phyloP scores from a whole-genome alignment of 37 sponge, comb jelly and placozoan species.

The Eunapius fragilis region DNA sequence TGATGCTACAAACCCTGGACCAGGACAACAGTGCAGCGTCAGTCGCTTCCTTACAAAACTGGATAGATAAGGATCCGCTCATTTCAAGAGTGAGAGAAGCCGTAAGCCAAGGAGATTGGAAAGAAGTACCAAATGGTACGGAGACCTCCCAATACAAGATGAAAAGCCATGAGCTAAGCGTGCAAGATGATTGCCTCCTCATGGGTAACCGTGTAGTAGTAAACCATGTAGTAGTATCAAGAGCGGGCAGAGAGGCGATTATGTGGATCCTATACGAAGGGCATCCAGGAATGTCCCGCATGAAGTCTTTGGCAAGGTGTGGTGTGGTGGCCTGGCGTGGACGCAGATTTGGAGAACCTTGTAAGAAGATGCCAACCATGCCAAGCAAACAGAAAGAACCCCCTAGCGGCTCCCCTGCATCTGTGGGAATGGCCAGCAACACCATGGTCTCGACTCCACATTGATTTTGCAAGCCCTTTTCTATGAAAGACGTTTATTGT shows the following conservation, averaged over 20 bases:
- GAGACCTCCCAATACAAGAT: not conserved
- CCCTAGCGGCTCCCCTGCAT: not conserved
- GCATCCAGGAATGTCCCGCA: not conserved
- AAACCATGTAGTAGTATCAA: no score
- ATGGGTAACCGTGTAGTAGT: slow-evolving; percentile 4
- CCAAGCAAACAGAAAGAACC: not conserved
- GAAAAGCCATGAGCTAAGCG: not conserved
- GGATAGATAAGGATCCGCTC: no score
- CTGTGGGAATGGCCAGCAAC: not conserved
- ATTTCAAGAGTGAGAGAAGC: no score
- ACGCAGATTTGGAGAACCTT: not conserved
- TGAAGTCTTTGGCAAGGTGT: not conserved
- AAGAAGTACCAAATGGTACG: no score
- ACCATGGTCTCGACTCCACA: slow-evolving; percentile 1
- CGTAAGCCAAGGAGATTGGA: not conserved
- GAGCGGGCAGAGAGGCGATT: not conserved
- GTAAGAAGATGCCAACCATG: not conserved
- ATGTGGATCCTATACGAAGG: not conserved
- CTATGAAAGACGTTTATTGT: not conserved
- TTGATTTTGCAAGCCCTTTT: not conserved
- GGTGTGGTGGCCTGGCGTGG: not conserved
- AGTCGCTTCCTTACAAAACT: no score
- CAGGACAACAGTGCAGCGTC: no score
- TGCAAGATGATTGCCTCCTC: not conserved
- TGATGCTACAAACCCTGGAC: no score